A percentile compares a stretch with the other conserved stretches of the same genome.
These are phyloP conservation scores for Drosophila mercatorum DNA, from an alignment of 2,888 invertebrate species.

Conservation along the genomic window DNA sequence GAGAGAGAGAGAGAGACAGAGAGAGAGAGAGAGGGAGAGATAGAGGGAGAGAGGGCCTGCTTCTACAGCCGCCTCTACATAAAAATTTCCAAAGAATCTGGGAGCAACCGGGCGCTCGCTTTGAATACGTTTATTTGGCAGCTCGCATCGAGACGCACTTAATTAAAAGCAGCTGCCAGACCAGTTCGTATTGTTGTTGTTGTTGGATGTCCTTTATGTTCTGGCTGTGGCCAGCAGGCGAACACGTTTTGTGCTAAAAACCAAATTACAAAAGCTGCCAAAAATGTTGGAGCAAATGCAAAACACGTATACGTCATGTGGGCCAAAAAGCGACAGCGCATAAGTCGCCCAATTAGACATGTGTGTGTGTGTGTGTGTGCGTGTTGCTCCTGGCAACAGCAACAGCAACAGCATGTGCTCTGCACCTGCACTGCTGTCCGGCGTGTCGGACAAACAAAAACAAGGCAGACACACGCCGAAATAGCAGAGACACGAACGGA, in stretches of 20 bases:
- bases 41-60: too few species aligned
- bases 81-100: constrained; percentile 30
- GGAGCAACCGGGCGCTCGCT: not conserved
- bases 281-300: constrained; percentile 53
- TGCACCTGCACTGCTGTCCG: constrained; percentile 4
- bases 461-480: not conserved
- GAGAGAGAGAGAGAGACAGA: too few species aligned
- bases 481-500: not conserved
- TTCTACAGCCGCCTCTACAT: not conserved
- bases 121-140: constrained; percentile 27
- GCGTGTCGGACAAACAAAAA: constrained; percentile 17
- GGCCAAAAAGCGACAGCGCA: constrained; percentile 40
- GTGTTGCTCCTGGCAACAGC: not conserved
- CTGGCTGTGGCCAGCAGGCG: constrained; percentile 23
- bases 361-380: constrained; percentile 29
- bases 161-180: constrained; percentile 46
- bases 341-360: constrained; percentile 73
- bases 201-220: not conserved
- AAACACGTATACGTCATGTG: constrained; percentile 73
- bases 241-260: constrained; percentile 44
- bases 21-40: not conserved
- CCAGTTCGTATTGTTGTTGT: not conserved
- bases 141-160: constrained; percentile 34
- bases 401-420: not conserved
- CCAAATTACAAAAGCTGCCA: constrained; percentile 69